Percentiles rank a stretch among this genome's conserved stretches.
Conservation (phyloP, 2,888 invertebrate species). For the Aporophyla nigra region DNA sequence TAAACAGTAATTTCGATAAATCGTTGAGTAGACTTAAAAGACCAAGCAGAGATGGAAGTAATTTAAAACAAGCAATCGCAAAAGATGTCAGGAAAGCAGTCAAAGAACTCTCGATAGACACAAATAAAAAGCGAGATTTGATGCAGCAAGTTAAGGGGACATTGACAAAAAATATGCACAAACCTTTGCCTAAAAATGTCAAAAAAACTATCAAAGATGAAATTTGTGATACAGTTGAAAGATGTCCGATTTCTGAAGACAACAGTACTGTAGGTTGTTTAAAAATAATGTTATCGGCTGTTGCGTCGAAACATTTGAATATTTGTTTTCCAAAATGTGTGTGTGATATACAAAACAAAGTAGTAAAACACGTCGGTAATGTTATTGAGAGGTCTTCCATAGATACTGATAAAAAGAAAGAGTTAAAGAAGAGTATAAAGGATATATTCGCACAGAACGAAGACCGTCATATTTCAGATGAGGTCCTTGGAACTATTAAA, state of each 20-base stretch:
- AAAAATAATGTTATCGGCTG: slow-evolving; percentile 32
- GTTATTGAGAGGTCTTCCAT: slow-evolving; percentile 38
- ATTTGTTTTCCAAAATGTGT: slow-evolving; percentile 25
- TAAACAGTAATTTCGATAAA: slow-evolving; percentile 15
- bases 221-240: slow-evolving; percentile 39
- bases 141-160: slow-evolving; percentile 18
- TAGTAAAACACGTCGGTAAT: slow-evolving; percentile 25
- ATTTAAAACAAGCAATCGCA: slow-evolving; percentile 24
- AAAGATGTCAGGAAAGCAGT: slow-evolving; percentile 24
- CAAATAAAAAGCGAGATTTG: slow-evolving; percentile 4
- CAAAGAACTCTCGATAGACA: slow-evolving; percentile 17
- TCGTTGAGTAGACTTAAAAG: slow-evolving; percentile 1
- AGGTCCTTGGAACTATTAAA: slow-evolving; percentile 13
- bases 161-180: slow-evolving; percentile 33
- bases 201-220: slow-evolving; percentile 21
- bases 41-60: neutral
- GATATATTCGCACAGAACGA: slow-evolving; percentile 37
- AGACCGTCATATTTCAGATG: slow-evolving; percentile 22
- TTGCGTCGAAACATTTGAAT: slow-evolving; percentile 29
- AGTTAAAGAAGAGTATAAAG: slow-evolving; percentile 36
- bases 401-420: neutral
- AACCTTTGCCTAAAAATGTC: slow-evolving; percentile 25
- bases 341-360: slow-evolving; percentile 34
- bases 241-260: slow-evolving; percentile 22
- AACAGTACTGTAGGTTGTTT: slow-evolving; percentile 4